These are phyloP conservation scores for Rhagonycha lutea DNA, from an alignment of 2,888 invertebrate species.

Conservation along the genomic window DNA sequence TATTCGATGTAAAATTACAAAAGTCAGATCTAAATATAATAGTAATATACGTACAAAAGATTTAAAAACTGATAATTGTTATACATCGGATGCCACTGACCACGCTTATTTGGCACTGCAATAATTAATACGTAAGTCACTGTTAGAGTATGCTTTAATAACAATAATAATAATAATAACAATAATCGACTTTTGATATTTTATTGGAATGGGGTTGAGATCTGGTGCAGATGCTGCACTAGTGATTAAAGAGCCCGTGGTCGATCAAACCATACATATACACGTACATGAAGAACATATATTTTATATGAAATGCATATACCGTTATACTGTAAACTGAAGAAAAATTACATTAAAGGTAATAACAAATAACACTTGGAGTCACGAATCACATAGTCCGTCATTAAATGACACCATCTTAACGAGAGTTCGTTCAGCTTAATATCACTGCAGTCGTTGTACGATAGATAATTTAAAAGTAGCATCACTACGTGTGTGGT, in stretches of 20 bases:
- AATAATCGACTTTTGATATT: neutral
- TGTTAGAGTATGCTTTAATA: neutral
- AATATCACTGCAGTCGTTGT: slow-evolving; percentile 24
- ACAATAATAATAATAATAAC: neutral
- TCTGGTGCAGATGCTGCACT: neutral
- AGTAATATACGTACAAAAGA: slow-evolving; percentile 8
- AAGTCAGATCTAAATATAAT: neutral
- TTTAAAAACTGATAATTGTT: slow-evolving; percentile 32
- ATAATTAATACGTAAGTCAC: slow-evolving; percentile 11
- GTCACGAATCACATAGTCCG: slow-evolving; percentile 5
- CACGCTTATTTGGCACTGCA: slow-evolving; percentile 48
- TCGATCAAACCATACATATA: slow-evolving; percentile 16
- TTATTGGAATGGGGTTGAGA: slow-evolving; percentile 16
- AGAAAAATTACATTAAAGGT: neutral
- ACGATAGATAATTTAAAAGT: slow-evolving; percentile 30
- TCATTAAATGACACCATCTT: slow-evolving; percentile 14
- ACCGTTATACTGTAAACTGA: neutral
- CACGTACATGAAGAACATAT: neutral
- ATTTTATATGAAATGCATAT: neutral
- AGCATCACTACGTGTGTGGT: slow-evolving; percentile 33
- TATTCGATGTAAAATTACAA: slow-evolving; percentile 4
- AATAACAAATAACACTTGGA: neutral
- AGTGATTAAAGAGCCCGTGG: neutral
- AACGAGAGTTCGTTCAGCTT: slow-evolving; percentile 7
- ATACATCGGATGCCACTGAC: slow-evolving; percentile 46